A percentile compares a stretch with the other conserved stretches of the same genome.
Evolutionary conservation across 1,140 invertebrate species (phyloP).

Genomic region (Euborellia annulipes): DNA sequence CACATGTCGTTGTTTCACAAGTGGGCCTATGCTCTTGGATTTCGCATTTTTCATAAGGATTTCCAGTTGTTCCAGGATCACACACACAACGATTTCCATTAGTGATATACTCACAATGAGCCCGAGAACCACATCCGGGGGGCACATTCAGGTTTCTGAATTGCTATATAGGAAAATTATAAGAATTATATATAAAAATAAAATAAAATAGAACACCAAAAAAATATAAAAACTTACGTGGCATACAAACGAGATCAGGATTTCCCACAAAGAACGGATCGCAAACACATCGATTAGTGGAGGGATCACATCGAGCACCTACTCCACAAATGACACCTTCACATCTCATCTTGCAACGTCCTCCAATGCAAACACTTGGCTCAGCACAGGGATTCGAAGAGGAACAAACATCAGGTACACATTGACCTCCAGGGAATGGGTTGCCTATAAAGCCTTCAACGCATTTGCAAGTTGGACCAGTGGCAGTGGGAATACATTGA

Average conservation of each 20-base stretch:
- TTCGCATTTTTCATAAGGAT: conserved; percentile 71
- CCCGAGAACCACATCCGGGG: conserved; percentile 66
- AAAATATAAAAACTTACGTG: conserved; percentile 47
- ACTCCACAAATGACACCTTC: conserved; percentile 68
- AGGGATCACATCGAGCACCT: conserved; percentile 61
- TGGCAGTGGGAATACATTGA: conserved; percentile 69
- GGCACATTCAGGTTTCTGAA: conserved; percentile 55
- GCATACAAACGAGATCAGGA: conserved; percentile 75
- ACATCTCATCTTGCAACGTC: conserved; percentile 70
- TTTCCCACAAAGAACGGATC: conserved; percentile 76
- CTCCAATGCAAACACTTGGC: conserved; percentile 64
- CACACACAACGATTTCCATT: conserved; percentile 60
- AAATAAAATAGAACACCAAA: conserved; percentile 4
- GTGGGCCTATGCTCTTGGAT: conserved; percentile 39
- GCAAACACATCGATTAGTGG: conserved; percentile 69
- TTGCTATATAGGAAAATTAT: conserved; percentile 37
- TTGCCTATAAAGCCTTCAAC: conserved; percentile 70
- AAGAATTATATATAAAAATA: background rate
- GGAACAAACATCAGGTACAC: conserved; percentile 63
- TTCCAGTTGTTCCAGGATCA: conserved; percentile 64
- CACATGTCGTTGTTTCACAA: conserved; percentile 59
- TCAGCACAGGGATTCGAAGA: conserved; percentile 53
- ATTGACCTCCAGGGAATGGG: conserved; percentile 75
- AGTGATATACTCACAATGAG: conserved; percentile 70
- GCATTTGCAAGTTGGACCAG: conserved; percentile 79